Evolutionary conservation across 2,113 vertebrate genomes (phyloP).

Genomic region (Forbesichthys agassizii): DNA sequence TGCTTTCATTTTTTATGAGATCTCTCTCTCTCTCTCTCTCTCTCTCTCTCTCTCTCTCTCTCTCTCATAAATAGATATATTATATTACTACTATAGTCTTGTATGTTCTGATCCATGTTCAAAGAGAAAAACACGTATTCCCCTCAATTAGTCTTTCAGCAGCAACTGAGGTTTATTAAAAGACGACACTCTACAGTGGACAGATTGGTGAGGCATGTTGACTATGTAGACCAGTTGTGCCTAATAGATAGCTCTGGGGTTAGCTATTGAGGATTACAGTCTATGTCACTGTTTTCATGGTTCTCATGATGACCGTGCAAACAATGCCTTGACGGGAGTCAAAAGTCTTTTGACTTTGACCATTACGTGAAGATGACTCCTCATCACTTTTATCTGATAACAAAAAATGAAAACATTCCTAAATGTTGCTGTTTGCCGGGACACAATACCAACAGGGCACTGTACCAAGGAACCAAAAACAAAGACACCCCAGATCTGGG

Average conservation of each 20-base stretch:
- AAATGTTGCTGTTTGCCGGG: too few relatives aligned
- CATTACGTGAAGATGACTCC: too few relatives aligned
- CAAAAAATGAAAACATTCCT: too few relatives aligned
- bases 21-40: background rate
- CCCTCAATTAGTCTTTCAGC: background rate
- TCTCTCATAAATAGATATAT: background rate
- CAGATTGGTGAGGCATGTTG: constrained; percentile 44
- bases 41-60: background rate
- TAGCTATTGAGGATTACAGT: too few relatives aligned
- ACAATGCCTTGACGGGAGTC: too few relatives aligned
- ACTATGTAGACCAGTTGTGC: constrained; percentile 32
- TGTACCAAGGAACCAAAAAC: too few relatives aligned
- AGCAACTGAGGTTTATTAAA: constrained; percentile 62
- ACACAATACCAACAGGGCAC: too few relatives aligned
- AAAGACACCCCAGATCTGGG: too few relatives aligned
- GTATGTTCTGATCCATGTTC: too few relatives aligned
- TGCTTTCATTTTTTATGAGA: background rate
- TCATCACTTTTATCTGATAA: too few relatives aligned
- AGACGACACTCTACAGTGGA: constrained; percentile 46
- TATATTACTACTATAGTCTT: background rate
- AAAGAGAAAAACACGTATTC: background rate
- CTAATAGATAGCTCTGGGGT: background rate
- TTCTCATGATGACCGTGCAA: background rate
- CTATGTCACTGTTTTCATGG: too few relatives aligned
- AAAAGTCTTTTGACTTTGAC: too few relatives aligned